phyloP scores from a whole-genome alignment of 2,888 invertebrate genomes.

The Kryphioiulus occultus region DNA sequence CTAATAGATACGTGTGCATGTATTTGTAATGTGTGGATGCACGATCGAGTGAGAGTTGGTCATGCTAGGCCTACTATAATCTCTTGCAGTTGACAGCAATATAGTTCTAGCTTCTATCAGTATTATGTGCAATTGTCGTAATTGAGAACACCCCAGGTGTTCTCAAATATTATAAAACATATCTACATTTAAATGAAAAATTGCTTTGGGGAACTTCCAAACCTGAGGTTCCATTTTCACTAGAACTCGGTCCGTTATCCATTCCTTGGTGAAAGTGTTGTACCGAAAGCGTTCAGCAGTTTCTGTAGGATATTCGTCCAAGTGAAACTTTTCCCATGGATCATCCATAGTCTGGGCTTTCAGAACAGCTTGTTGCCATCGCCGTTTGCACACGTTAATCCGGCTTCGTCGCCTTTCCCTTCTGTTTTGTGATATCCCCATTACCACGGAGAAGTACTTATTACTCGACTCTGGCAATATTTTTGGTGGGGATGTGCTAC shows the following conservation, averaged over 20 bases:
- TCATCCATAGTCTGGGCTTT: conserved; percentile 61
- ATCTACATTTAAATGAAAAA: too few relatives aligned
- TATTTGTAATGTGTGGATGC: too few relatives aligned
- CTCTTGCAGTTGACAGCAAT: too few relatives aligned
- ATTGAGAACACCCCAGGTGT: too few relatives aligned
- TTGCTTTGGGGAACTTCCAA: background rate
- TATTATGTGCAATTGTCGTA: too few relatives aligned
- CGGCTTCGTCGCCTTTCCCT: conserved; percentile 43
- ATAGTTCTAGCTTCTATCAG: too few relatives aligned
- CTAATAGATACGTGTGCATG: too few relatives aligned
- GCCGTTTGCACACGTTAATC: conserved; percentile 44
- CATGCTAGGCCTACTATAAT: too few relatives aligned
- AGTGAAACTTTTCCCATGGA: conserved; percentile 66
- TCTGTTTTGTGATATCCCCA: conserved; percentile 41
- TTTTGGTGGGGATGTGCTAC: background rate
- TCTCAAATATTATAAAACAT: too few relatives aligned
- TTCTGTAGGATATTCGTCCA: conserved; percentile 64
- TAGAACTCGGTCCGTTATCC: conserved; percentile 65
- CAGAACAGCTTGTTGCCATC: conserved; percentile 59
- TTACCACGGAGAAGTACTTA: conserved; percentile 50
- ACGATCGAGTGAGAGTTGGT: background rate
- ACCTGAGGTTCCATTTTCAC: conserved; percentile 63
- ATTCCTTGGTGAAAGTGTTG: conserved; percentile 65
- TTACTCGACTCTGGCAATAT: background rate
- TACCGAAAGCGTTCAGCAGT: conserved; percentile 65